A percentile compares a stretch with the other conserved stretches of the same genome.
Evolutionary conservation across 1,140 invertebrate species (phyloP).

Genomic region (Gonioctena quinquepunctata): DNA sequence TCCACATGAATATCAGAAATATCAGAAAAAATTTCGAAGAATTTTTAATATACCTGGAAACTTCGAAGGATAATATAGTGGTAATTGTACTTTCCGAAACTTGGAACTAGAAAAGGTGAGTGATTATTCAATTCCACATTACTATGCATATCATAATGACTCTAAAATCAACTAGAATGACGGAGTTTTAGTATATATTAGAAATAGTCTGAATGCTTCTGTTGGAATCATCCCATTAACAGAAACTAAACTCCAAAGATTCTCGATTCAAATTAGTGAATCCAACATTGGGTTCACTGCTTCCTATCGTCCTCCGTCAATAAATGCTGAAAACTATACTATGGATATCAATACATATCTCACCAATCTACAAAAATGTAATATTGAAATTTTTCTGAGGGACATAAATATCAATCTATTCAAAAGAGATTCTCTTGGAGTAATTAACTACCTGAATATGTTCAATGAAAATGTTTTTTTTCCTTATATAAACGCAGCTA

Average conservation of each 20-base stretch:
- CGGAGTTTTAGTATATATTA: neutral
- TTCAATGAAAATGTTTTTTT: neutral
- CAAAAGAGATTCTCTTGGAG: neutral
- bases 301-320: neutral
- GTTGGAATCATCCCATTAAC: no score
- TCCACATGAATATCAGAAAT: slow-evolving; percentile 1
- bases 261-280: neutral
- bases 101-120: slow-evolving; percentile 1
- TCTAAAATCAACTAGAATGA: neutral
- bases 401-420: neutral
- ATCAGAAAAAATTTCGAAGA: neutral
- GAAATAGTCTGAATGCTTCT: neutral
- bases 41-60: slow-evolving; percentile 5
- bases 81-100: neutral
- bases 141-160: neutral
- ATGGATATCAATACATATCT: no score
- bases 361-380: neutral
- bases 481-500: neutral
- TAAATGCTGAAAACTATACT: neutral
- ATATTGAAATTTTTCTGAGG: neutral
- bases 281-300: neutral
- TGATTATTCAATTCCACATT: slow-evolving; percentile 2
- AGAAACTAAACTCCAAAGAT: no score
- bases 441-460: no score
- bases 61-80: neutral